phyloP scores from a whole-genome alignment of 2,888 invertebrate genomes.

The Zelleria hepariella region DNA sequence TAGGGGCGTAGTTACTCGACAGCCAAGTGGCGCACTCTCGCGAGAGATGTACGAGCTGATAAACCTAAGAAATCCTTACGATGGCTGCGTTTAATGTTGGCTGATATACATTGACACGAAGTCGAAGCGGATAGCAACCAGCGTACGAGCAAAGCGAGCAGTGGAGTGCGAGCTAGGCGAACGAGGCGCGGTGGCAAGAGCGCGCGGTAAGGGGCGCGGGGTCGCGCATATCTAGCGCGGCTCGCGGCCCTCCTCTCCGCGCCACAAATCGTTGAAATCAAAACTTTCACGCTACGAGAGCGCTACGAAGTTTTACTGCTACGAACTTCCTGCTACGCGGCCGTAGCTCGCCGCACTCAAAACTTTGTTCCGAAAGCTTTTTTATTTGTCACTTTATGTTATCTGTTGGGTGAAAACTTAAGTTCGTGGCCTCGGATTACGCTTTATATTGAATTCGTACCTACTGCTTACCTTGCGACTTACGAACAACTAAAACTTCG shows the following conservation, averaged over 20 bases:
- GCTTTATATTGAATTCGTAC: neutral
- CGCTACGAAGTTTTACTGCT: conserved; percentile 72
- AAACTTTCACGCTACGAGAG: conserved; percentile 72
- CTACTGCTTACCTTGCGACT: neutral
- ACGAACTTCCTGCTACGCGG: conserved; percentile 71
- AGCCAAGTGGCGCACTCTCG: conserved; percentile 69
- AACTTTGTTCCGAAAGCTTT: conserved; percentile 69
- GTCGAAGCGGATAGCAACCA: neutral
- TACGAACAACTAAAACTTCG: neutral
- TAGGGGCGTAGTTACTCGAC: conserved; percentile 57
- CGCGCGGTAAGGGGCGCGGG: conserved; percentile 35
- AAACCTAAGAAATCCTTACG: conserved; percentile 37
- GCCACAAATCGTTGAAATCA: conserved; percentile 72
- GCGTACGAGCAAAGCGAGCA: conserved; percentile 15
- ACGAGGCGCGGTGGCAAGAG: conserved; percentile 7
- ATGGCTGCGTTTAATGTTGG: conserved; percentile 2
- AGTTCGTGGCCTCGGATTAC: conserved; percentile 22
- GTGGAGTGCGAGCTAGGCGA: conserved; percentile 20
- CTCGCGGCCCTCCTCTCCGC: conserved; percentile 54
- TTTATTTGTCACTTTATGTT: conserved; percentile 69
- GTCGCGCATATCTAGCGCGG: conserved; percentile 54
- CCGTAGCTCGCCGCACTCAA: conserved; percentile 65
- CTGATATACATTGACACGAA: conserved; percentile 30
- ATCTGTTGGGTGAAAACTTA: conserved; percentile 53
- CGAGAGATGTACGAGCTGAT: conserved; percentile 66